Base-by-base conservation (phyloP, 2,797 vertebrate genomes). In the Dryobates pubescens region DNA sequence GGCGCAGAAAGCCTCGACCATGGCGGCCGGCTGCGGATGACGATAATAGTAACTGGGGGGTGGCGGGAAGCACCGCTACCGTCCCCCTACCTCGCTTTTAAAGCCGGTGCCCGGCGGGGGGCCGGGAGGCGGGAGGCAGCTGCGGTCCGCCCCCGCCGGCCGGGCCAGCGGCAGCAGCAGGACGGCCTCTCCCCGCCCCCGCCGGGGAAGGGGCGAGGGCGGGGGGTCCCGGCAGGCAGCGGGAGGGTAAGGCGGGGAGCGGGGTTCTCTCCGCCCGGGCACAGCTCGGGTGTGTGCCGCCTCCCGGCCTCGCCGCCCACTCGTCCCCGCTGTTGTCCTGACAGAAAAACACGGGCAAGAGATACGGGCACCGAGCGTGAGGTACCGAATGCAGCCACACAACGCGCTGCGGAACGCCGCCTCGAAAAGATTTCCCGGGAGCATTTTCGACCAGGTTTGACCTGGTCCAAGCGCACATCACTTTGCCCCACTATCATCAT, bases 1-100 rank as follows among this genome's bases (percentile, higher is more conserved):
- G 94, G 98, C 98, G 96, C 98, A 98, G 97, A 99, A 99, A 92
- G 98, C 98, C 81, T 99, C 99, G 88, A 98, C 99, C 99, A 99
- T 99, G 82, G 92, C 92, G 69, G 86, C 68, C 65, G 58, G 13
- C 57, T 41, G 53, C 5, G 77, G 72, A 85, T 93, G 86, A 94
- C 77, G 63, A 79, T 6, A 20, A 6, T 61, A 1, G 2, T 65
- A 18, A 23, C 63, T 14, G 7, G 3, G 29, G 41, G 69, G 65
- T 4, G 51, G 63, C 94, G 47, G 80, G 85, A 85, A 91, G 22
- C 53, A 2, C 38, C 4, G 0, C 3, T 0, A 0, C 3, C 0
- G 0, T 54, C 5, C 53, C 61, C 16, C 1, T 45, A 4, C 57
- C 23, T 38, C 43, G 10, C 68, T 23, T 91, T 91, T 95, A 95